A percentile compares a stretch with the other conserved stretches of the same genome.
These are phyloP conservation scores for Tonatia bakeri DNA, from an alignment of 2,113 vertebrate genomes.

Conservation along the genomic window DNA sequence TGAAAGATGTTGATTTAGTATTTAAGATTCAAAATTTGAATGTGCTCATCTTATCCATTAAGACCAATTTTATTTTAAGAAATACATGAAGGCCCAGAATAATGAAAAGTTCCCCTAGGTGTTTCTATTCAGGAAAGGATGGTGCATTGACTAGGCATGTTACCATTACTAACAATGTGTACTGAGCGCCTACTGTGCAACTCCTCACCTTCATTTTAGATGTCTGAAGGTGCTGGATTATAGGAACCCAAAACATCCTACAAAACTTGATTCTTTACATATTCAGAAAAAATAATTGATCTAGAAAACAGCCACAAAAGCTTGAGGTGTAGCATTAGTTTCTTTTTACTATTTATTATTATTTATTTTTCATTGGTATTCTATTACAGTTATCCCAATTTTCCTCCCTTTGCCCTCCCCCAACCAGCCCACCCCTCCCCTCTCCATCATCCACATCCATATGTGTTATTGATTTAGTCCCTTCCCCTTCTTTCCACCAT, in stretches of 20 bases:
- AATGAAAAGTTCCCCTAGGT: background rate
- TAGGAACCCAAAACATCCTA: background rate
- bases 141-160: background rate
- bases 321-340: background rate
- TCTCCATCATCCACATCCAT: too few species aligned
- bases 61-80: background rate
- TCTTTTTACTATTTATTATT: too few species aligned
- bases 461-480: too few species aligned
- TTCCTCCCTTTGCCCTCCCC: too few species aligned
- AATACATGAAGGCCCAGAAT: background rate
- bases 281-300: background rate
- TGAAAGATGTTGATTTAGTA: background rate
- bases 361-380: too few species aligned
- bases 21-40: background rate
- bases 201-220: background rate
- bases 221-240: background rate
- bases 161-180: background rate
- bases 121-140: background rate
- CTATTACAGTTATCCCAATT: too few species aligned
- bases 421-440: too few species aligned
- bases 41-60: background rate
- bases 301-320: background rate
- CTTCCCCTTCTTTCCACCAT: too few species aligned
- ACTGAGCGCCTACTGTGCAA: background rate
- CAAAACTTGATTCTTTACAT: background rate